Conservation (phyloP, 2,797 vertebrate genomes). For the Eptatretus atami region DNA sequence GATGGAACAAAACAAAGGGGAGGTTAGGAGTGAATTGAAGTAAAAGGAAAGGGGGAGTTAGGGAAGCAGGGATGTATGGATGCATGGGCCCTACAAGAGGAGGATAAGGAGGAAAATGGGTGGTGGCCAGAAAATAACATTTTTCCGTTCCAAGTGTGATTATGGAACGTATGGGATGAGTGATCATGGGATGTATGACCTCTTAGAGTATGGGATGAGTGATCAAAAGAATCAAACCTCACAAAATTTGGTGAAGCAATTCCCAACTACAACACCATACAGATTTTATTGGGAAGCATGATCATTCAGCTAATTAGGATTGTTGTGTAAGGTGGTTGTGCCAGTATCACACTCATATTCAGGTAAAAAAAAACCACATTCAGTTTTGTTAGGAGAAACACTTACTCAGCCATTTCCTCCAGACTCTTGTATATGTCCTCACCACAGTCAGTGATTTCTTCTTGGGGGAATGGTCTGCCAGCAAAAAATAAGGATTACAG, state of each 20-base stretch:
- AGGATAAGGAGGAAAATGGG: background rate
- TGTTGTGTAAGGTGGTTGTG: no score
- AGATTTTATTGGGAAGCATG: no score
- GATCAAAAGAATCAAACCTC: no score
- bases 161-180: no score
- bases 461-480: slow-evolving; percentile 57
- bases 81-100: background rate
- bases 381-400: slow-evolving; percentile 7
- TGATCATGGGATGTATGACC: no score
- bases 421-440: slow-evolving; percentile 84
- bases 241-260: no score
- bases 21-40: slow-evolving; percentile 13
- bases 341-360: no score
- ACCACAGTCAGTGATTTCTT: slow-evolving; percentile 65
- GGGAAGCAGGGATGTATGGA: background rate
- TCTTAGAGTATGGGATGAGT: no score
- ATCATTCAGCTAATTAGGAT: no score
- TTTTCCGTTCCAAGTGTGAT: no score
- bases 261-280: no score
- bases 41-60: slow-evolving; percentile 6
- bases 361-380: no score
- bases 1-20: slow-evolving; percentile 8
- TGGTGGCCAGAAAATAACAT: slow-evolving; percentile 7
- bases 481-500: slow-evolving; percentile 7
- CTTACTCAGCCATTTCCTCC: slow-evolving; percentile 94